Conservation (phyloP, 2,113 vertebrate genomes). For the Propithecus coquereli region DNA sequence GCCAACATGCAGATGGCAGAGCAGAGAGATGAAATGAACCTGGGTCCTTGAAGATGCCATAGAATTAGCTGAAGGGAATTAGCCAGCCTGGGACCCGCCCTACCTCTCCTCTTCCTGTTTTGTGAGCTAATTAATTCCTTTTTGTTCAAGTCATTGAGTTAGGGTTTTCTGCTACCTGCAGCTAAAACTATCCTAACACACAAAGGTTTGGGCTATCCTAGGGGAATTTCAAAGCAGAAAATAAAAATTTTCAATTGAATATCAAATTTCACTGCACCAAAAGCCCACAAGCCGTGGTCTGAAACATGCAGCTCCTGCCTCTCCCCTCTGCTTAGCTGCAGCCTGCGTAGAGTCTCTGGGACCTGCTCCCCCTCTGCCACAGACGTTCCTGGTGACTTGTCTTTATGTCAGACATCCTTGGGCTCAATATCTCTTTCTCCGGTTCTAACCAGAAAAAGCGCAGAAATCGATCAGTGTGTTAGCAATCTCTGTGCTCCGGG, state of each 20-base stretch:
- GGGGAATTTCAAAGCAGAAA: neutral
- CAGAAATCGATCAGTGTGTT: neutral
- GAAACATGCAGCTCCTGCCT: fast-evolving
- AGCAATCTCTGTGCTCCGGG: neutral
- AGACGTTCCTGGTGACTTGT: neutral
- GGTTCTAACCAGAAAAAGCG: neutral
- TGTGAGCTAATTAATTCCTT: neutral
- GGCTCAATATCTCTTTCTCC: neutral
- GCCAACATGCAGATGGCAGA: neutral
- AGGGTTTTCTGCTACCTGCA: neutral
- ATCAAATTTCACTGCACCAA: neutral
- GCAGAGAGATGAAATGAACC: neutral
- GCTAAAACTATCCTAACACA: neutral
- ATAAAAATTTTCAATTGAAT: neutral
- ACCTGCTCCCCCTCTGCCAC: fast-evolving
- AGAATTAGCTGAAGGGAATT: neutral
- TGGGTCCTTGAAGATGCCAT: neutral
- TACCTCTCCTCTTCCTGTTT: neutral
- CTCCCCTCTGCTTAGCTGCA: neutral
- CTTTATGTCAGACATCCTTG: neutral
- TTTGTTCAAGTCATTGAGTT: neutral
- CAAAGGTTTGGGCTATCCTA: neutral
- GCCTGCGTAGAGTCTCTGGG: fast-evolving
- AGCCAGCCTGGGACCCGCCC: too few species aligned
- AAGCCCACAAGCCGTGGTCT: too few species aligned